phyloP scores from a whole-genome alignment of 2,113 vertebrate genomes.

The Seriola rivoliana region DNA sequence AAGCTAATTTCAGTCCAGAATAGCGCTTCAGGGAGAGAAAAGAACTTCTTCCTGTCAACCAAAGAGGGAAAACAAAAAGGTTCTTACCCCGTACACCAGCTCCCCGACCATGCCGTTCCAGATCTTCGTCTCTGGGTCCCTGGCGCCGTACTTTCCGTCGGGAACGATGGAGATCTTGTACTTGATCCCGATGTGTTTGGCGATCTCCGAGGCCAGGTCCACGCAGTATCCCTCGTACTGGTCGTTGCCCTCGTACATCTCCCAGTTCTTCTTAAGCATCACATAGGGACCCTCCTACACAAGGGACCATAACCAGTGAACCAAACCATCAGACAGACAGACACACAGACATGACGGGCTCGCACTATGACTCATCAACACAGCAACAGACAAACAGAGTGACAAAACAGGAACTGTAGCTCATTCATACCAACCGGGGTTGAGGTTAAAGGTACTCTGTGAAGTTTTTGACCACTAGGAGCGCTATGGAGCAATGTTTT shows the following conservation, averaged over 20 bases:
- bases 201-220: slow-evolving; percentile 98
- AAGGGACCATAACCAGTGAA: slow-evolving; percentile 83
- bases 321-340: slow-evolving; percentile 66
- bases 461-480: not conserved
- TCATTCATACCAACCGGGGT: slow-evolving; percentile 6
- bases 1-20: not conserved
- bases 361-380: slow-evolving; percentile 1
- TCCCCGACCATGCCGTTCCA: slow-evolving; percentile 99
- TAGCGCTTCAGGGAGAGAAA: not conserved
- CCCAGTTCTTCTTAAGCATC: slow-evolving; percentile 99
- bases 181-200: slow-evolving; percentile 99
- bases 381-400: slow-evolving; percentile 36
- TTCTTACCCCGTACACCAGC: slow-evolving; percentile 99
- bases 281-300: slow-evolving; percentile 99
- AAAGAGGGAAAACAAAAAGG: not conserved
- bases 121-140: slow-evolving; percentile 99
- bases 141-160: slow-evolving; percentile 98
- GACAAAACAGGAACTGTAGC: slow-evolving; percentile 14
- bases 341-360: slow-evolving; percentile 39
- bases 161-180: slow-evolving; percentile 99
- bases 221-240: slow-evolving; percentile 99
- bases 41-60: not conserved
- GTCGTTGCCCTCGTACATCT: slow-evolving; percentile 98
- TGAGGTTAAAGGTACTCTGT: not conserved
- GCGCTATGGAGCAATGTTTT: slow-evolving; percentile 1